Evolutionary conservation across 2,888 invertebrate genomes (phyloP).

Genomic region (Junonia oenone): DNA sequence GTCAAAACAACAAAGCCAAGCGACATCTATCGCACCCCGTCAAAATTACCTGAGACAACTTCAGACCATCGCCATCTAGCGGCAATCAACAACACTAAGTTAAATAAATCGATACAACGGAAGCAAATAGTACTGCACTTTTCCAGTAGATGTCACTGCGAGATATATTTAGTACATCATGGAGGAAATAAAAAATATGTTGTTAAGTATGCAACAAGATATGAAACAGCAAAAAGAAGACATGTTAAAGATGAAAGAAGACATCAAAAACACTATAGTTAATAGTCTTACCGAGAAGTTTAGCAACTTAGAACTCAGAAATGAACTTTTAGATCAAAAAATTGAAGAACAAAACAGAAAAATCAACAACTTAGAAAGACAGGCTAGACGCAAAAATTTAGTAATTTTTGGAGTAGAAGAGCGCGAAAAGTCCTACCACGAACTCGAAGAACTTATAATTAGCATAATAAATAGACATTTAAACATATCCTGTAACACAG

Average conservation of each 20-base stretch:
- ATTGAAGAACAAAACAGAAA: conserved; percentile 14
- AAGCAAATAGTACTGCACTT: background rate
- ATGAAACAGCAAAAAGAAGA: conserved; percentile 28
- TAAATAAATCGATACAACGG: background rate
- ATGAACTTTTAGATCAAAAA: conserved; percentile 18
- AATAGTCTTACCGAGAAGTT: conserved; percentile 26
- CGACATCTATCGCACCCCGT: no score
- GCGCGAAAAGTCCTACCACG: conserved; percentile 26
- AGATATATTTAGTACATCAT: background rate
- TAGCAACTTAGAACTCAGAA: conserved; percentile 18
- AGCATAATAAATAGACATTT: conserved; percentile 21
- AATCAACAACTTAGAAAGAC: conserved; percentile 21
- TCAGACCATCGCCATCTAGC: no score
- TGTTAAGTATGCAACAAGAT: background rate
- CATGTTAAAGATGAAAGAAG: conserved; percentile 29
- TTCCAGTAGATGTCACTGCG: background rate
- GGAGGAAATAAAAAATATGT: conserved; percentile 6
- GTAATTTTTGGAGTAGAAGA: conserved; percentile 26
- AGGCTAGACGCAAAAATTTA: conserved; percentile 15
- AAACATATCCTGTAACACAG: conserved; percentile 16
- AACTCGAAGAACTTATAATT: conserved; percentile 35
- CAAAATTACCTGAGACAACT: no score
- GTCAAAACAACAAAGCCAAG: no score
- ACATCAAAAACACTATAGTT: conserved; percentile 27
- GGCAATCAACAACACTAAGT: no score